Percentiles rank a stretch among this genome's conserved stretches.
Evolutionary conservation across 2,888 invertebrate genomes (phyloP).

Genomic region (Spodoptera exigua): DNA sequence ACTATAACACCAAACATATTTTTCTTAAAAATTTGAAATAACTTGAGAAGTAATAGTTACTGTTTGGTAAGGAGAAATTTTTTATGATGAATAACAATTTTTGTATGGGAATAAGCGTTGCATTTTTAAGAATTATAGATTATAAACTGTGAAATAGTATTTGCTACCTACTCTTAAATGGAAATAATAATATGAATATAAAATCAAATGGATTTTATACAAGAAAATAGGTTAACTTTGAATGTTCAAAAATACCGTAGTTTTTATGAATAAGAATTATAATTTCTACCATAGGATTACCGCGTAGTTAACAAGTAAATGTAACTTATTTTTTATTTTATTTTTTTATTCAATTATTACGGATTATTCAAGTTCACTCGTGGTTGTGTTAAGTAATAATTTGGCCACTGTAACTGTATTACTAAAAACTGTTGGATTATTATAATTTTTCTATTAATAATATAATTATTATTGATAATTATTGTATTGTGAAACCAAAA

Average conservation of each 20-base stretch:
- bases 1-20: slow-evolving; percentile 57
- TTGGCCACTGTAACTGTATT: slow-evolving; percentile 49
- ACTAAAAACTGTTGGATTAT: slow-evolving; percentile 52
- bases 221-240: slow-evolving; percentile 46
- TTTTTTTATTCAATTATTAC: slow-evolving; percentile 43
- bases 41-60: slow-evolving; percentile 29
- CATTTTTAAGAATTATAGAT: slow-evolving; percentile 50
- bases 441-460: slow-evolving; percentile 45
- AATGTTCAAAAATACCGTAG: slow-evolving; percentile 60
- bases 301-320: slow-evolving; percentile 50
- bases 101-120: slow-evolving; percentile 46
- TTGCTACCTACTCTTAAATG: slow-evolving; percentile 43
- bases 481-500: slow-evolving; percentile 67
- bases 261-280: slow-evolving; percentile 41
- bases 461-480: slow-evolving; percentile 44
- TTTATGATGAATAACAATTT: slow-evolving; percentile 40
- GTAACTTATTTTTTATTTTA: slow-evolving; percentile 54
- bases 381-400: slow-evolving; percentile 79
- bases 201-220: slow-evolving; percentile 51
- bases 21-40: slow-evolving; percentile 48
- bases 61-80: slow-evolving; percentile 40
- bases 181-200: slow-evolving; percentile 31
- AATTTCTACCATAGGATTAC: slow-evolving; percentile 55
- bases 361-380: slow-evolving; percentile 77
- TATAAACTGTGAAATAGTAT: slow-evolving; percentile 37